Evolutionary conservation across 2,113 vertebrate genomes (phyloP).

Genomic region (Campylomormyrus tamandua): DNA sequence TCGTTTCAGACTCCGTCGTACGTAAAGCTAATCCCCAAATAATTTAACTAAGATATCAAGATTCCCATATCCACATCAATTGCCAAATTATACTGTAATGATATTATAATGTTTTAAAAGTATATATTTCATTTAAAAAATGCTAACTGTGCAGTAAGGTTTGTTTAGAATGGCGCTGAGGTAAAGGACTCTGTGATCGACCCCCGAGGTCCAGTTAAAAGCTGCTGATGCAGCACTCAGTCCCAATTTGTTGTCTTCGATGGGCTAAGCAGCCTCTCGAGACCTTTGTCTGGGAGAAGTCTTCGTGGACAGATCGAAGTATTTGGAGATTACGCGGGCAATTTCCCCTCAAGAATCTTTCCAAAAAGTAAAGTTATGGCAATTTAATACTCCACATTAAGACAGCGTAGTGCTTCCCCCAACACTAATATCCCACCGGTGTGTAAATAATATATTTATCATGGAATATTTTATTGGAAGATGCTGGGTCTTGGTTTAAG

Average conservation of each 20-base stretch:
- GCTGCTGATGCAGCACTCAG: neutral
- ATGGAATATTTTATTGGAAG: neutral
- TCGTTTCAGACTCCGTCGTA: neutral
- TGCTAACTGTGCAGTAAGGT: neutral
- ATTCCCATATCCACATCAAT: neutral
- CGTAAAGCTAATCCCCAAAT: neutral
- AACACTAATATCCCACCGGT: neutral
- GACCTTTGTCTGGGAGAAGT: neutral
- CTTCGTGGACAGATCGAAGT: neutral
- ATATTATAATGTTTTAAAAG: neutral
- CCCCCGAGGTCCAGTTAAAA: neutral
- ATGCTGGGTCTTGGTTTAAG: neutral
- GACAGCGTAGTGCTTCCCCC: neutral
- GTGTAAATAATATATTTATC: neutral
- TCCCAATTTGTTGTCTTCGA: constrained; percentile 1
- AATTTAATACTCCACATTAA: neutral
- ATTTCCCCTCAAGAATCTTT: neutral
- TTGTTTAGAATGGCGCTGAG: neutral
- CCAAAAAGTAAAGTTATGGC: neutral
- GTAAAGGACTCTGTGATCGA: neutral
- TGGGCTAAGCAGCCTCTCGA: constrained; percentile 4
- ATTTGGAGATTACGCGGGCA: neutral
- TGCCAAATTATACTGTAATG: neutral
- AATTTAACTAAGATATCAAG: neutral
- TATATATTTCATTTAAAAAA: neutral